These are phyloP conservation scores for Austrolebias charrua DNA, from an alignment of 2,797 vertebrate species.

Conservation along the genomic window DNA sequence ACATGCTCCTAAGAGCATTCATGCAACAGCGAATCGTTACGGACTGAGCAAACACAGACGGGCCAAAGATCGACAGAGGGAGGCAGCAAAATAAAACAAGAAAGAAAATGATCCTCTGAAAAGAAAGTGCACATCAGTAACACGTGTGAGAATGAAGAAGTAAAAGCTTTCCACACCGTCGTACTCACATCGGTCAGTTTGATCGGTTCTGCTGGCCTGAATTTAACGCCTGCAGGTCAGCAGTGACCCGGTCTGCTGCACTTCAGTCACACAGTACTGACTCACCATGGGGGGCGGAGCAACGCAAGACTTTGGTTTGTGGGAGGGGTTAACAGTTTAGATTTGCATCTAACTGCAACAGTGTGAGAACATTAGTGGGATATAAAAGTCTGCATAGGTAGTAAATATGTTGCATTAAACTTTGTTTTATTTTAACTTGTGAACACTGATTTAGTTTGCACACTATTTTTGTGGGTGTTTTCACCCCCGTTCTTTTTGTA, in stretches of 20 bases:
- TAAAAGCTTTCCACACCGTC: not conserved
- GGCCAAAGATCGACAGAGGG: slow-evolving; percentile 64
- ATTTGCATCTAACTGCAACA: no score
- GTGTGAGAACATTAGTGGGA: no score
- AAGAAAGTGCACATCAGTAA: not conserved
- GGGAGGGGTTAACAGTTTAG: no score
- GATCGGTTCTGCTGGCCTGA: slow-evolving; percentile 32
- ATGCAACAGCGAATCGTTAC: slow-evolving; percentile 69
- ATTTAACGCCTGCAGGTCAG: slow-evolving; percentile 45
- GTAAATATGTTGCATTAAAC: no score
- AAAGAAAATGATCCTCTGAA: not conserved
- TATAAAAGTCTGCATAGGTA: not conserved
- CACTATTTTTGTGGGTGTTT: no score
- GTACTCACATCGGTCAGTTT: slow-evolving; percentile 50
- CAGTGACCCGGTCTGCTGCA: slow-evolving; percentile 42
- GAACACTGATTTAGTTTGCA: no score
- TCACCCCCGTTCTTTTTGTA: no score
- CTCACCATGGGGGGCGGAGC: slow-evolving; percentile 54
- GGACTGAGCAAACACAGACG: slow-evolving; percentile 76
- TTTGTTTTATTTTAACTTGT: no score
- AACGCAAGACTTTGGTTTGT: not conserved
- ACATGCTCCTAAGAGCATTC: slow-evolving; percentile 58
- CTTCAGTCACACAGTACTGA: slow-evolving; percentile 52
- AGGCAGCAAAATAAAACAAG: slow-evolving; percentile 3
- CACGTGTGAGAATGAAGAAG: not conserved